Conservation (phyloP, 2,113 vertebrate species). For the Phyllostomus discolor region DNA sequence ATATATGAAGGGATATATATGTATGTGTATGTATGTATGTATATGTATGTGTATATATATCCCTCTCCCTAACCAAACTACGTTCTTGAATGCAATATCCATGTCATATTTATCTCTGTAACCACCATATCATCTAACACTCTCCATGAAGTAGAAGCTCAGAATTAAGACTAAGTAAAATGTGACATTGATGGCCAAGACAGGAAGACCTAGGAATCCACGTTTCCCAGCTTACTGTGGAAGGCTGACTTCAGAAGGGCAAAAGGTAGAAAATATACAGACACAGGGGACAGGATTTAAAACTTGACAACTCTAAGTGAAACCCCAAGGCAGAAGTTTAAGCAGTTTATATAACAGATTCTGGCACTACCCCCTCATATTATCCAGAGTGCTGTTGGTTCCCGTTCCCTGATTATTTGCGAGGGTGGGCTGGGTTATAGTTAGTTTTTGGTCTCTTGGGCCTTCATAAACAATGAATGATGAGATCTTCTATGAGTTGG, state of each 20-base stretch:
- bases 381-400: slow-evolving; percentile 26
- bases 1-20: neutral
- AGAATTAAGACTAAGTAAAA: neutral
- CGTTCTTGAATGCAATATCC: neutral
- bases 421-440: neutral
- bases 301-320: neutral
- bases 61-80: neutral
- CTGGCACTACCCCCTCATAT: neutral
- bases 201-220: neutral
- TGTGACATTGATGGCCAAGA: neutral
- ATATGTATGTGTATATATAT: neutral
- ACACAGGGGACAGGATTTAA: neutral
- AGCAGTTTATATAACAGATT: neutral
- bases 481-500: neutral
- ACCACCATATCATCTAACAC: neutral
- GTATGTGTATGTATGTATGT: too few relatives aligned
- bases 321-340: slow-evolving; percentile 1
- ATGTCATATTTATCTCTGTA: neutral
- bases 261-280: neutral
- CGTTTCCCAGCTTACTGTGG: neutral
- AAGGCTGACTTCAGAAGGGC: neutral
- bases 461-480: slow-evolving; percentile 6
- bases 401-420: neutral
- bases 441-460: neutral
- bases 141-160: neutral